These are phyloP conservation scores for Hypomesus transpacificus DNA, from an alignment of 2,113 vertebrate genomes.

Conservation along the genomic window DNA sequence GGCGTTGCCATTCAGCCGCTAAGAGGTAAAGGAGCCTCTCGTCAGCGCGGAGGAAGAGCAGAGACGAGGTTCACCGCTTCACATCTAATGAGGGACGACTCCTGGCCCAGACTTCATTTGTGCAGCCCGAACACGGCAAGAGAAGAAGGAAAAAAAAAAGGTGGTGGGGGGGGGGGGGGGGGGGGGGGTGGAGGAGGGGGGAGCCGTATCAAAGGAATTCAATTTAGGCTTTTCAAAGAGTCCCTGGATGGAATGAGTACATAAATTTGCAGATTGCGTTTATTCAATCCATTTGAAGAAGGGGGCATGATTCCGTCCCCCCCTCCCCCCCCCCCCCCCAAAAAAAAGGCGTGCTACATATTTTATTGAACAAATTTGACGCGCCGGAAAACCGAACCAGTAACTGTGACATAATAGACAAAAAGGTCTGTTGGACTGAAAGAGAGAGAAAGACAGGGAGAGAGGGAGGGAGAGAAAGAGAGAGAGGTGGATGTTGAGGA, in stretches of 20 bases:
- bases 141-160: background rate
- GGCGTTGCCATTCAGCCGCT: background rate
- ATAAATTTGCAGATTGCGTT: conserved; percentile 47
- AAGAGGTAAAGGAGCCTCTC: background rate
- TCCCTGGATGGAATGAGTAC: conserved; percentile 38
- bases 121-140: conserved; percentile 46
- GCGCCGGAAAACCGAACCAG: conserved; percentile 28
- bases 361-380: conserved; percentile 56
- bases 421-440: background rate
- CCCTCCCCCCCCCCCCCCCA: background rate
- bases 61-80: conserved; percentile 45
- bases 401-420: conserved; percentile 18
- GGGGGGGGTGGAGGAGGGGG: background rate
- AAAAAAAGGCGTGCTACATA: conserved; percentile 47
- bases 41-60: conserved; percentile 13
- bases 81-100: conserved; percentile 60
- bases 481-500: background rate
- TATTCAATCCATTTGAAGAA: conserved; percentile 47
- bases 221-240: conserved; percentile 60
- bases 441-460: background rate
- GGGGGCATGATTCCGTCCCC: conserved; percentile 15
- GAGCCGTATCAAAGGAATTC: conserved; percentile 58
- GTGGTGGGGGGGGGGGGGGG: background rate
- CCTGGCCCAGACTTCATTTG: conserved; percentile 58
- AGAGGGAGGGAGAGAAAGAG: background rate